Percentiles rank a stretch among this genome's conserved stretches.
These are phyloP conservation scores for Myotis yumanensis DNA, from an alignment of 2,113 vertebrate genomes.

Conservation along the genomic window DNA sequence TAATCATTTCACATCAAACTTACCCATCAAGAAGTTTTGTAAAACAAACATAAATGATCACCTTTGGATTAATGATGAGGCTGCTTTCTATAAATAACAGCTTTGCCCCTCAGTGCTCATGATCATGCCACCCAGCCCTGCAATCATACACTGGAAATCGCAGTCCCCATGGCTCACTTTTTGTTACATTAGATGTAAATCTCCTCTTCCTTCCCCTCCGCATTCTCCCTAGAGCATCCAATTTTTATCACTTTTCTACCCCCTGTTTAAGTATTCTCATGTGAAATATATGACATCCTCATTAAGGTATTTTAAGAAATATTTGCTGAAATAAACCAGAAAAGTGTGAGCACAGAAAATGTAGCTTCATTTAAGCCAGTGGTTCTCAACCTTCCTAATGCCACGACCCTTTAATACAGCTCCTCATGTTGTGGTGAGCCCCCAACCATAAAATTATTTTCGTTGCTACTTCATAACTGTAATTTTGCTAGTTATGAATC, in stretches of 20 bases:
- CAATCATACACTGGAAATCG: background rate
- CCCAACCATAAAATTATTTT: no score
- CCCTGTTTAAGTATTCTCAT: background rate
- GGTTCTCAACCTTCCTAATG: no score
- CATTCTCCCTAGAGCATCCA: background rate
- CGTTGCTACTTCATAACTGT: no score
- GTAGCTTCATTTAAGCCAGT: background rate
- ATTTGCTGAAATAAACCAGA: background rate
- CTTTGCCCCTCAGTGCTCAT: background rate
- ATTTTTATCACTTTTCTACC: background rate
- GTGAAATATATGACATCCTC: background rate
- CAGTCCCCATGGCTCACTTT: background rate
- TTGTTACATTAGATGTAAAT: background rate
- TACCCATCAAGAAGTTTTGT: background rate
- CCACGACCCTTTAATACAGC: no score
- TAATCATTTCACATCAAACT: background rate
- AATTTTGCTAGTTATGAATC: no score
- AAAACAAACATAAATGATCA: constrained; percentile 9
- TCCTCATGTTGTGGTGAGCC: no score
- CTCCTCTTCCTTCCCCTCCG: background rate
- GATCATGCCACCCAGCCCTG: background rate
- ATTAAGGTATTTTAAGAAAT: background rate
- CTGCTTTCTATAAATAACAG: background rate
- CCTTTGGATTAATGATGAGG: background rate
- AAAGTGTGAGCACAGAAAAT: background rate